Evolutionary conservation across 2,888 invertebrate species (phyloP).

Genomic region (Agrotis ipsilon): DNA sequence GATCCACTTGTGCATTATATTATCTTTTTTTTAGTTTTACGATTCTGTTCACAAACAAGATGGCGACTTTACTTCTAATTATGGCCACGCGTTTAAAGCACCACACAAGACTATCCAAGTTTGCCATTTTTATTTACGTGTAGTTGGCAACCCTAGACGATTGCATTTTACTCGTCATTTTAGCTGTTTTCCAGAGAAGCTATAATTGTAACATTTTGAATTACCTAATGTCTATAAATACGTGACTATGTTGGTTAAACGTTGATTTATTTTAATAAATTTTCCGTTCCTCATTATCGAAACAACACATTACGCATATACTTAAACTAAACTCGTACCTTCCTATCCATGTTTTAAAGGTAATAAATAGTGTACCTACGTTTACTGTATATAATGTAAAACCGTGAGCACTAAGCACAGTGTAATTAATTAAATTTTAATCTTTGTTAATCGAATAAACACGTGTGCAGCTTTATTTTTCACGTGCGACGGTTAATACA

Average conservation of each 20-base stretch:
- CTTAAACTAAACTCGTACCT: background rate
- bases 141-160: slow-evolving; percentile 21
- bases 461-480: slow-evolving; percentile 2
- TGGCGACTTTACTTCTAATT: background rate
- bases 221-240: slow-evolving; percentile 43
- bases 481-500: background rate
- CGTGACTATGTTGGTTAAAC: slow-evolving; percentile 26
- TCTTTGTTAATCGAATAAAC: slow-evolving; percentile 11
- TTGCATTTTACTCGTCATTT: slow-evolving; percentile 30
- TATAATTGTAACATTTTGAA: slow-evolving; percentile 24
- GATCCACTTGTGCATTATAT: no score
- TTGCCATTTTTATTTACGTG: background rate
- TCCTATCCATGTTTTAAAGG: slow-evolving; percentile 7
- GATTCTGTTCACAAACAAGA: background rate
- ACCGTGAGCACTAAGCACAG: background rate
- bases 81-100: background rate
- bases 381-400: slow-evolving; percentile 5
- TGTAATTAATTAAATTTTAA: background rate
- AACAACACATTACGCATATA: slow-evolving; percentile 30
- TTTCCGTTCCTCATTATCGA: slow-evolving; percentile 42
- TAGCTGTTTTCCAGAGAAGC: slow-evolving; percentile 28
- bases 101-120: background rate
- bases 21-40: no score
- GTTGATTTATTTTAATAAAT: slow-evolving; percentile 48
- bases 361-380: slow-evolving; percentile 10